Conservation (phyloP, 2,888 invertebrate genomes). For the Apantesis nais region DNA sequence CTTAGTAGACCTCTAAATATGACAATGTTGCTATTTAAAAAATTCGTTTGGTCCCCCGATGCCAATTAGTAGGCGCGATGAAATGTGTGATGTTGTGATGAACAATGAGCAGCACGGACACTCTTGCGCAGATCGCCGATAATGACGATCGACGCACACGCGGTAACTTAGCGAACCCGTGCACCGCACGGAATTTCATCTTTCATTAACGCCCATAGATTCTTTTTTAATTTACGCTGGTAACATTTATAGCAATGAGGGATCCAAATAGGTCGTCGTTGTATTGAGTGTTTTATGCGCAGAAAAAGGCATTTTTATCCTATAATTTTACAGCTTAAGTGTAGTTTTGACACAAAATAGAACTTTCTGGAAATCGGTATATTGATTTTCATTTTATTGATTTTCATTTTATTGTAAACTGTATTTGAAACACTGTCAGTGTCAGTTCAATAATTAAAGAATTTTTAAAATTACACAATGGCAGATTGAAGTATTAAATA, state of each 20-base stretch:
- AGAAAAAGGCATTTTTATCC: not conserved
- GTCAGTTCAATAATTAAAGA: too few relatives aligned
- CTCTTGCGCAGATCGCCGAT: slow-evolving; percentile 50
- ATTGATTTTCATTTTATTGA: too few relatives aligned
- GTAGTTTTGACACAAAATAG: not conserved
- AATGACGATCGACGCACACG: slow-evolving; percentile 43
- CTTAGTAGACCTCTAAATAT: not conserved
- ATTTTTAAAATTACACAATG: too few relatives aligned
- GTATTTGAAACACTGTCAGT: too few relatives aligned
- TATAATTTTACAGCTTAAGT: not conserved
- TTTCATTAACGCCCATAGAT: slow-evolving; percentile 42
- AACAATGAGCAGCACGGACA: slow-evolving; percentile 55
- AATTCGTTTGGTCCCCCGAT: slow-evolving; percentile 45
- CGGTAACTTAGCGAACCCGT: slow-evolving; percentile 46
- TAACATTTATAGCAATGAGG: not conserved
- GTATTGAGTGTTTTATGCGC: not conserved
- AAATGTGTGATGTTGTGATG: slow-evolving; percentile 59
- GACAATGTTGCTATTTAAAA: slow-evolving; percentile 39
- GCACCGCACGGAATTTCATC: slow-evolving; percentile 34
- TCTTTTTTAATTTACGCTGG: slow-evolving; percentile 20
- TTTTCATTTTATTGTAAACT: too few relatives aligned
- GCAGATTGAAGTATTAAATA: too few relatives aligned
- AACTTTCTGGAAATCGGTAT: too few relatives aligned
- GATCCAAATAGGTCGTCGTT: not conserved
- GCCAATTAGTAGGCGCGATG: slow-evolving; percentile 68